Conservation (phyloP, 2,888 invertebrate species). For the Phasia obesa region DNA sequence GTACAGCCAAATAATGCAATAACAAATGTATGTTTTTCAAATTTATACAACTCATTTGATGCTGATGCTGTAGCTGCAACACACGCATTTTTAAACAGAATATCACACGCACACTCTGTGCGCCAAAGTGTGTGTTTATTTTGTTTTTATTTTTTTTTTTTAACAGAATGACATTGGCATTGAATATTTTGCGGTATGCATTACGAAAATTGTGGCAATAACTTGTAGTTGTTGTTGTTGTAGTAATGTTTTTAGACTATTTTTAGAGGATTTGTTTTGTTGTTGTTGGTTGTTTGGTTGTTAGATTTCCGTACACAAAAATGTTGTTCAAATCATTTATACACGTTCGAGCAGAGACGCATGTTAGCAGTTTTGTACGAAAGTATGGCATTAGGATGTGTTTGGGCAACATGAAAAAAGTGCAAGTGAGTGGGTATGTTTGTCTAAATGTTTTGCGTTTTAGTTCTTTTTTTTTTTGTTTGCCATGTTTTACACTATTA, state of each 20-base stretch:
- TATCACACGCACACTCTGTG: constrained; percentile 3
- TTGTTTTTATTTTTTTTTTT: constrained; percentile 11
- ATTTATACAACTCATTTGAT: constrained; percentile 47
- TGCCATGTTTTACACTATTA: constrained; percentile 42
- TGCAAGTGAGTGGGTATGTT: constrained; percentile 42
- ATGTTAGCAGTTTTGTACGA: neutral
- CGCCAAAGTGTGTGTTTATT: neutral
- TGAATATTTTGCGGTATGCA: constrained; percentile 54
- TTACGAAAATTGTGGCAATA: constrained; percentile 59
- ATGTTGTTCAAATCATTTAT: constrained; percentile 27
- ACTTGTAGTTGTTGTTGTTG: constrained; percentile 24
- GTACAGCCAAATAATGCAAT: constrained; percentile 5
- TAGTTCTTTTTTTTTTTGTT: neutral
- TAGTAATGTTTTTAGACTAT: constrained; percentile 57
- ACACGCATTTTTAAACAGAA: constrained; percentile 27
- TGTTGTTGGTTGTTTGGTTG: constrained; percentile 30
- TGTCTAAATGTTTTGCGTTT: constrained; percentile 20
- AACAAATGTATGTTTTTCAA: constrained; percentile 18
- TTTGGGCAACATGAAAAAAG: constrained; percentile 20
- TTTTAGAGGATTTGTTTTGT: constrained; percentile 52
- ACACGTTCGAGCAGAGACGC: constrained; percentile 1
- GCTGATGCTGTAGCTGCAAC: constrained; percentile 43
- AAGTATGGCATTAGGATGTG: constrained; percentile 32
- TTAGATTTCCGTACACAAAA: constrained; percentile 58
- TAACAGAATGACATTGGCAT: constrained; percentile 69